Percentiles rank a stretch among this genome's conserved stretches.
Evolutionary conservation across 2,888 invertebrate species (phyloP).

Genomic region (Hyalella azteca): DNA sequence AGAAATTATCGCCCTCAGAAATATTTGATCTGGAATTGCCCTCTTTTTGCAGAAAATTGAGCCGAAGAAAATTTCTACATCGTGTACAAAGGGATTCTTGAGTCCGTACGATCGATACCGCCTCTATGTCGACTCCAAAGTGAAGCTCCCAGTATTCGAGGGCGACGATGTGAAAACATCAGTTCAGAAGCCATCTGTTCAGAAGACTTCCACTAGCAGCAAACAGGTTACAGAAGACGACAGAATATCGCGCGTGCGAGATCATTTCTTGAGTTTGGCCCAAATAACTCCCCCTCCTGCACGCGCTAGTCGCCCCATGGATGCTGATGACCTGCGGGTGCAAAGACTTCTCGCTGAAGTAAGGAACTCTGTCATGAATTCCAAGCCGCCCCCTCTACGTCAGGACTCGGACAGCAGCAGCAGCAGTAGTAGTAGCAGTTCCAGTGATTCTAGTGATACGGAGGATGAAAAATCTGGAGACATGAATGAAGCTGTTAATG

Average conservation of each 20-base stretch:
- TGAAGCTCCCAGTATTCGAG: conserved; percentile 43
- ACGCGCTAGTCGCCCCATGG: background rate
- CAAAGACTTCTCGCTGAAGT: conserved; percentile 12
- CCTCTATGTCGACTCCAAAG: conserved; percentile 47
- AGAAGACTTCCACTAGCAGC: background rate
- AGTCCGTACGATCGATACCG: conserved; percentile 51
- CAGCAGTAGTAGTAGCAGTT: background rate
- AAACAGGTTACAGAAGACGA: background rate
- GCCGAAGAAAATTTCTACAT: too few relatives aligned
- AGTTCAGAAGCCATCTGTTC: background rate
- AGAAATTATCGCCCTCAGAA: too few relatives aligned
- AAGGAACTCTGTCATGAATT: background rate
- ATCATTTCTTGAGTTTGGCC: conserved; percentile 14
- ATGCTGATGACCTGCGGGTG: conserved; percentile 8
- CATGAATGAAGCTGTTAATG: background rate
- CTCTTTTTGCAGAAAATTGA: too few relatives aligned
- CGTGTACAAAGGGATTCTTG: too few relatives aligned
- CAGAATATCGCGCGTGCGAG: conserved; percentile 17
- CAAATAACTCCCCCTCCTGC: background rate
- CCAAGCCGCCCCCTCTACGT: background rate
- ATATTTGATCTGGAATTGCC: too few relatives aligned
- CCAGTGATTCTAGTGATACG: background rate
- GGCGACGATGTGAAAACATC: conserved; percentile 38
- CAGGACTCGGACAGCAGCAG: too few relatives aligned
- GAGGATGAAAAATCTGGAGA: background rate